A percentile compares a stretch with the other conserved stretches of the same genome.
phyloP scores from a whole-genome alignment of 2,797 vertebrate genomes.

The Ibycter americanus region DNA sequence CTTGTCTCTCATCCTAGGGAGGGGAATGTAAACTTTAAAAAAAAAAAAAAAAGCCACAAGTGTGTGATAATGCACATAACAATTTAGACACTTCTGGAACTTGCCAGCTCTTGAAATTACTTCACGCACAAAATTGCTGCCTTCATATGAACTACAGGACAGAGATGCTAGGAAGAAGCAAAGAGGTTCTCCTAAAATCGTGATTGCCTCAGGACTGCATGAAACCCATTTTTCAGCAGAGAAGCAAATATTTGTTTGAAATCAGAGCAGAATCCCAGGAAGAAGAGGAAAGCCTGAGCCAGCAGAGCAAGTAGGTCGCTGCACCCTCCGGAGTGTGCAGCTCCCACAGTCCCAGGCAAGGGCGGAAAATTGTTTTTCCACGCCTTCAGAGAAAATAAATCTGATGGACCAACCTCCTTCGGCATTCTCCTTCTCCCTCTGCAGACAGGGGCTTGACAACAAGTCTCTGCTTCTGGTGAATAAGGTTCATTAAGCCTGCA shows the following conservation, averaged over 20 bases:
- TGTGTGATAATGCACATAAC: background rate
- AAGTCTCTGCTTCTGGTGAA: constrained; percentile 30
- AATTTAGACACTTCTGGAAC: background rate
- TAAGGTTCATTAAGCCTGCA: constrained; percentile 50
- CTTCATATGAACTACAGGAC: background rate
- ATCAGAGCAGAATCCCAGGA: background rate
- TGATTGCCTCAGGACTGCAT: background rate
- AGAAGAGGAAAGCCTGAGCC: background rate
- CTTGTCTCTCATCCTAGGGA: background rate
- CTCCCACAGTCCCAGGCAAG: background rate
- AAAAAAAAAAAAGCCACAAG: background rate
- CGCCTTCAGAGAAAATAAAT: constrained; percentile 11
- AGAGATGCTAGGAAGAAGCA: background rate
- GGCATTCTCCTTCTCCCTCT: background rate
- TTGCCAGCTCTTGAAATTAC: background rate
- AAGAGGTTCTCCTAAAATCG: background rate
- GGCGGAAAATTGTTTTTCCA: background rate
- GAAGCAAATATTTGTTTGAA: constrained; percentile 19
- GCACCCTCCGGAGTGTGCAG: background rate
- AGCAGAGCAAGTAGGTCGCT: background rate
- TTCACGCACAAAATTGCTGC: background rate
- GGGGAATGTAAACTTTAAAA: background rate
- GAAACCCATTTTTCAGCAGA: background rate
- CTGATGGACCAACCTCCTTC: background rate
- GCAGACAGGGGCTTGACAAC: constrained; percentile 3